Conservation (phyloP, 2,888 invertebrate genomes). For the Meliscaeva auricollis region DNA sequence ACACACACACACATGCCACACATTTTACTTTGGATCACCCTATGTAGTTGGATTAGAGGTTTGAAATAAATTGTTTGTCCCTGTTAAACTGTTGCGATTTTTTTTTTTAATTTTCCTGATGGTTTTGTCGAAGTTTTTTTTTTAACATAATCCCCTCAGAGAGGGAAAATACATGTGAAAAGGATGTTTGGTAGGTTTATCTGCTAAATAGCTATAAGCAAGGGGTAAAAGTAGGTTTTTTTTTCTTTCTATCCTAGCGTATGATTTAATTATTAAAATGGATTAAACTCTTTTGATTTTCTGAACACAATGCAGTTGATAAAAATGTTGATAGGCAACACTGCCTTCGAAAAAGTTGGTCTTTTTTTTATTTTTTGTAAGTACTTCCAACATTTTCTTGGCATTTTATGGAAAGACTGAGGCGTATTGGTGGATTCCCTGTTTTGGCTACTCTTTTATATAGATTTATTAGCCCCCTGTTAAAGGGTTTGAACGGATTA, state of each 20-base stretch:
- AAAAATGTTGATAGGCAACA: not conserved
- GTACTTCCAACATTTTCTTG: not conserved
- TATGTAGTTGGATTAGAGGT: constrained; percentile 65
- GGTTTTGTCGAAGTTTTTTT: not conserved
- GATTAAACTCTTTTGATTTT: constrained; percentile 30
- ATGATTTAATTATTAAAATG: constrained; percentile 72
- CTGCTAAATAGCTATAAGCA: not conserved
- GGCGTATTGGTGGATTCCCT: constrained; percentile 52
- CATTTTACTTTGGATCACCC: constrained; percentile 7
- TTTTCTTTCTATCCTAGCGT: not conserved
- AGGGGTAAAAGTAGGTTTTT: not conserved
- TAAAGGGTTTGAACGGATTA: constrained; percentile 35
- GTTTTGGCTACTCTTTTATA: constrained; percentile 40
- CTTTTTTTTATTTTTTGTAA: not conserved
- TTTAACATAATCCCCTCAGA: not conserved
- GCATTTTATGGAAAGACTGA: constrained; percentile 27
- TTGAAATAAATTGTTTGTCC: constrained; percentile 65
- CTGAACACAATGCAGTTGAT: constrained; percentile 19
- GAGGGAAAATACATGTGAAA: constrained; percentile 31
- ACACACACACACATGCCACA: not conserved
- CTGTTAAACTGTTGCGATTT: constrained; percentile 37
- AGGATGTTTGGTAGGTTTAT: constrained; percentile 32
- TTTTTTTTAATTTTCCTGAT: constrained; percentile 28
- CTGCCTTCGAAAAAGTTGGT: not conserved
- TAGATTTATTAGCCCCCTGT: constrained; percentile 36